A percentile compares a stretch with the other conserved stretches of the same genome.
These are phyloP conservation scores for Drosophila meridiana DNA, from an alignment of 2,888 invertebrate species.

Conservation along the genomic window DNA sequence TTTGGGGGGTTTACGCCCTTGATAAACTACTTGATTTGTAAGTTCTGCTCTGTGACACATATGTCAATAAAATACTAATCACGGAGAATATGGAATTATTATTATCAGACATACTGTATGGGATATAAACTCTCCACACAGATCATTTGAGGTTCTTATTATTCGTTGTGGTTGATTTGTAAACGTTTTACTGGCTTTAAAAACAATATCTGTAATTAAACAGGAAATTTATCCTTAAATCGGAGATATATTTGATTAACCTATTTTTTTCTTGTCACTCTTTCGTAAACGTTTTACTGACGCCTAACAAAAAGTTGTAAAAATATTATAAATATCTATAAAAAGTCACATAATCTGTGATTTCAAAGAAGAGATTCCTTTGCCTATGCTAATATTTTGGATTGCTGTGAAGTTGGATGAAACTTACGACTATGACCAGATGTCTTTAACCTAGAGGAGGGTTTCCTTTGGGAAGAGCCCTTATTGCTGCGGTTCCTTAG, in stretches of 20 bases:
- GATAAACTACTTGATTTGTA: no score
- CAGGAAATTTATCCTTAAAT: background rate
- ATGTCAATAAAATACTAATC: background rate
- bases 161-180: background rate
- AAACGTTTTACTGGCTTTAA: background rate
- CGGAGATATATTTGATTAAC: background rate
- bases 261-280: background rate
- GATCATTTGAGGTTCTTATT: background rate
- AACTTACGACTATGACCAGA: constrained; percentile 43
- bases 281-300: constrained; percentile 4
- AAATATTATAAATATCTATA: background rate
- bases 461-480: background rate
- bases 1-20: background rate
- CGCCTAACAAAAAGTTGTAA: background rate
- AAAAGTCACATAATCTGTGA: background rate
- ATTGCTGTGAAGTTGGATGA: background rate
- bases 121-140: background rate
- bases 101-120: background rate
- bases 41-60: background rate
- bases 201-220: background rate
- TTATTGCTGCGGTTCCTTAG: constrained; percentile 9
- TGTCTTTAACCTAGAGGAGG: background rate
- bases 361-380: background rate
- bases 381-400: background rate
- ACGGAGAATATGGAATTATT: background rate